A percentile compares a stretch with the other conserved stretches of the same genome.
Conservation (phyloP, 2,888 invertebrate genomes). For the Poecilobothrus nobilitatus region DNA sequence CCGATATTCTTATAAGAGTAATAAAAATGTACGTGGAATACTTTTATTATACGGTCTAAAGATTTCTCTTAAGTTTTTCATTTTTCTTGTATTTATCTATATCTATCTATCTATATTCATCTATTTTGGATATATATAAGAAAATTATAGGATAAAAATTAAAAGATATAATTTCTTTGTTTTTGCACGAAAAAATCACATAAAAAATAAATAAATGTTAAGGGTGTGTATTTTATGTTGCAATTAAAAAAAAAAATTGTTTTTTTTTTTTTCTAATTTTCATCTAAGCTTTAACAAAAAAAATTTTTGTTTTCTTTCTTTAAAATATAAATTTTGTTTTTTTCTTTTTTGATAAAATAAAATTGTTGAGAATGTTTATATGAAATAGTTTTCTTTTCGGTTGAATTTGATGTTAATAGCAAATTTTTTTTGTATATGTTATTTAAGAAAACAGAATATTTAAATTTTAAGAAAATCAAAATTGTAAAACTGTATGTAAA, state of each 20-base stretch:
- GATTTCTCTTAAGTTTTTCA: background rate
- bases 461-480: too few relatives aligned
- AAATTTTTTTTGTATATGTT: too few relatives aligned
- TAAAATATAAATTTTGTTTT: too few relatives aligned
- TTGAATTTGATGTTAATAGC: too few relatives aligned
- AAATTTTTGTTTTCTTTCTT: background rate
- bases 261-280: background rate
- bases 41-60: background rate
- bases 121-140: too few relatives aligned
- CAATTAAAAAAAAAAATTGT: background rate
- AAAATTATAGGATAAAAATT: background rate
- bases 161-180: constrained; percentile 3
- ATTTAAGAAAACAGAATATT: too few relatives aligned
- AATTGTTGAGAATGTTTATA: too few relatives aligned
- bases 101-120: too few relatives aligned
- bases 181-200: background rate
- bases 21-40: constrained; percentile 1
- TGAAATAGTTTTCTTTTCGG: too few relatives aligned
- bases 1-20: background rate
- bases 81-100: background rate
- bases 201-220: constrained; percentile 1
- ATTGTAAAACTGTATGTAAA: too few relatives aligned
- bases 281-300: background rate
- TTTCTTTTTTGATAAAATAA: too few relatives aligned
- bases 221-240: background rate